phyloP scores from a whole-genome alignment of 1,140 invertebrate species.

The Drosophila baimaii region DNA sequence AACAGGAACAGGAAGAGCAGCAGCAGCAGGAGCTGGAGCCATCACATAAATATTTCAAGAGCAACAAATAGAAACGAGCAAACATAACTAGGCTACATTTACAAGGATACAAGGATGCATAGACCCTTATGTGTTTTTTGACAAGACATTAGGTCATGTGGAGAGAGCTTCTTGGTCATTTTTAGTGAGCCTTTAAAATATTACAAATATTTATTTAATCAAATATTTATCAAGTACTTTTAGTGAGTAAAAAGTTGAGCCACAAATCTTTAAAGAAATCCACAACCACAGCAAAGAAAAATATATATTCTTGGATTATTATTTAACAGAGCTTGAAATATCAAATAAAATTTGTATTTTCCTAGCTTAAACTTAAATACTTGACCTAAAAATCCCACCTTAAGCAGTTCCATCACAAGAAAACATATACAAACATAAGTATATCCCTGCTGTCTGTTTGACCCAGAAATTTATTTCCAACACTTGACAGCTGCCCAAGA shows the following conservation, averaged over 20 bases:
- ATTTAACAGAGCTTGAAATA: not conserved
- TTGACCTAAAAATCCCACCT: not conserved
- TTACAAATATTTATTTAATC: not conserved
- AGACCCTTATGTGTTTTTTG: not conserved
- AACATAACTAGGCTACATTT: slow-evolving; percentile 5
- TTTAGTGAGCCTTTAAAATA: not conserved
- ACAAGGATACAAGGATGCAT: not conserved
- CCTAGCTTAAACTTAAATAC: not conserved
- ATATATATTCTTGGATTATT: too few relatives aligned
- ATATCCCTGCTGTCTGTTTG: not conserved
- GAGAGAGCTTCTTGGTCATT: too few relatives aligned
- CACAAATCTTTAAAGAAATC: too few relatives aligned
- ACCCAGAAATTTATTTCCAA: not conserved
- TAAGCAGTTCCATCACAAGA: not conserved
- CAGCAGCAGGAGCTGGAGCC: not conserved
- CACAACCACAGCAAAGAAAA: too few relatives aligned
- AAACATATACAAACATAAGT: too few relatives aligned
- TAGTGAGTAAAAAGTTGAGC: too few relatives aligned
- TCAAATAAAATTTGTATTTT: too few relatives aligned
- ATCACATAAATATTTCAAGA: slow-evolving; percentile 1
- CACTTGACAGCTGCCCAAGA: not conserved
- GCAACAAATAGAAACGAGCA: not conserved
- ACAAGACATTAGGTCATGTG: too few relatives aligned
- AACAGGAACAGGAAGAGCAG: not conserved
- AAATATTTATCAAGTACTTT: too few relatives aligned